Evolutionary conservation across 2,888 invertebrate genomes (phyloP), one percentile per base, ranked within the genome.

Genomic region (Latrodectus hesperus): DNA sequence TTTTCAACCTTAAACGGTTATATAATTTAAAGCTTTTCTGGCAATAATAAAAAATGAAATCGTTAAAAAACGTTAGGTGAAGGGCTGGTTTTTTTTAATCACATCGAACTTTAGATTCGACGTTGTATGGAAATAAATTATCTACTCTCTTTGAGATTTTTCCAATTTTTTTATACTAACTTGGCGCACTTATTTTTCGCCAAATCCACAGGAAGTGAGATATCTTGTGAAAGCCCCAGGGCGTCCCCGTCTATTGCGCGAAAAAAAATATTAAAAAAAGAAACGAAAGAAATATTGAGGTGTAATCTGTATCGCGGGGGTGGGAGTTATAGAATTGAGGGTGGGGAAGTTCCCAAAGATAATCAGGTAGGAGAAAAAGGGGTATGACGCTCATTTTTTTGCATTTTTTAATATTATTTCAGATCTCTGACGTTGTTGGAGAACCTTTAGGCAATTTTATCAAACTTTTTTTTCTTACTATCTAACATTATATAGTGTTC

Each of bases 91-190:
- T 60, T 60, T 60, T 60, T 12, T 12, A 16, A 60, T 60, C 60
- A 60, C 14, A 60, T 16, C n/a, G 60, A 53, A 80, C 65, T 60
- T 72, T 80, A 74, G 72, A 80, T 80, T 80, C 70, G 26, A 53
- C 55, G 38, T 71, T 53, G 75, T 72, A 77, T 84, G 84, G 77
- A 84, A 77, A 84, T 84, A 84, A 84, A 84, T 84, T 84, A 84
- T 84, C 84, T 72, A 64, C 77, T 77, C 67, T 60, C 65, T 73
- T 55, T 70, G 22, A 38, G 8, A 26, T 17, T 76, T 12, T 65
- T 76, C 22, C 38, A 38, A 10, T 65, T 67, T 64, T 26, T 38
- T 60, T 75, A 55, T 38, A 38, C 16, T 12, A 64, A 64, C 55
- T 52, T 49, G 17, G 49, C 79, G 22, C 51, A 80, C 72, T 80